Conservation (phyloP, 2,113 vertebrate genomes). For the Xenotilapia flavipinnis region DNA sequence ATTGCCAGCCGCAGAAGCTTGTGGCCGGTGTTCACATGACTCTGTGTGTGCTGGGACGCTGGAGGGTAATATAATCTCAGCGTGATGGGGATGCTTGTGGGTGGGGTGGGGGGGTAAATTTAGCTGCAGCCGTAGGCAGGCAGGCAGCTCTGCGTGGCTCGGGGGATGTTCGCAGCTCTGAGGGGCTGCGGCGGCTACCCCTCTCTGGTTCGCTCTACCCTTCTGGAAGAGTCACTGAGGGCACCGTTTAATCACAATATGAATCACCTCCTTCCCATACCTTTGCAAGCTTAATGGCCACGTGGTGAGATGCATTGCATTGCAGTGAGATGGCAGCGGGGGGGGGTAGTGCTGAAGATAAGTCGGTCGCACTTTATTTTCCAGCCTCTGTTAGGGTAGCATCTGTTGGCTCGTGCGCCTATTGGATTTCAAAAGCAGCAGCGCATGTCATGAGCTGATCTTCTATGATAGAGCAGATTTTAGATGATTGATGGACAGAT, state of each 20-base stretch:
- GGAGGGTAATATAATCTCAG: slow-evolving; percentile 71
- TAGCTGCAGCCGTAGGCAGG: slow-evolving; percentile 49
- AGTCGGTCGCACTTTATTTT: slow-evolving; percentile 42
- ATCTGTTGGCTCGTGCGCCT: slow-evolving; percentile 44
- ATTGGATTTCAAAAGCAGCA: slow-evolving; percentile 45
- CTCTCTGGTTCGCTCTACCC: slow-evolving; percentile 6
- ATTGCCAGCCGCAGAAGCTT: slow-evolving; percentile 39
- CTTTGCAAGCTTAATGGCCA: slow-evolving; percentile 32
- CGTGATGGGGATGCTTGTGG: slow-evolving; percentile 61
- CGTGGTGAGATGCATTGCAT: slow-evolving; percentile 56
- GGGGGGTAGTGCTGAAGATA: not conserved
- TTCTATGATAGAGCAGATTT: not conserved
- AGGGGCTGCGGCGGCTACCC: not conserved
- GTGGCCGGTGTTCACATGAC: slow-evolving; percentile 64
- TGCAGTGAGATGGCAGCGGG: slow-evolving; percentile 27
- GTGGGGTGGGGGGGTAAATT: slow-evolving; percentile 62
- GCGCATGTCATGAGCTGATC: slow-evolving; percentile 14
- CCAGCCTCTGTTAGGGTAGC: slow-evolving; percentile 33
- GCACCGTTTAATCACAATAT: slow-evolving; percentile 41
- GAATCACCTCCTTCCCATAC: slow-evolving; percentile 53
- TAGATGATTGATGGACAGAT: slow-evolving; percentile 24
- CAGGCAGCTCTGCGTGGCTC: slow-evolving; percentile 8
- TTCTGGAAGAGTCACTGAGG: slow-evolving; percentile 40
- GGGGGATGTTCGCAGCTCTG: not conserved
- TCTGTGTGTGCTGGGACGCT: slow-evolving; percentile 24